Evolutionary conservation across 1,140 invertebrate genomes (phyloP).

Genomic region (Ptiloglossa arizonensis): DNA sequence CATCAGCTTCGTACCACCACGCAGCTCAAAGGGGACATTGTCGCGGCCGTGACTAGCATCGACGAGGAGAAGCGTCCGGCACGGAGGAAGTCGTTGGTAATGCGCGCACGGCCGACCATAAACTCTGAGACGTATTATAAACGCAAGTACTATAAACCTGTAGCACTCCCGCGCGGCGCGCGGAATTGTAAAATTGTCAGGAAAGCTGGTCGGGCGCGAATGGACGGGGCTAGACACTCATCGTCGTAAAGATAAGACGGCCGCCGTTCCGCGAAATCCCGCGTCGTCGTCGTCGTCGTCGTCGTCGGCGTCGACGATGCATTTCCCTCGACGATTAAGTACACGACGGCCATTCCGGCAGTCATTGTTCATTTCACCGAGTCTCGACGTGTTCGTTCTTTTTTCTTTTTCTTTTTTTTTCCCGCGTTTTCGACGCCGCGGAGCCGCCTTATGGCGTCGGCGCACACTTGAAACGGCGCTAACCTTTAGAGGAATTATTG

Average conservation of each 20-base stretch:
- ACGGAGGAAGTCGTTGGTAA: slow-evolving; percentile 38
- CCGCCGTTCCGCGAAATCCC: slow-evolving; percentile 39
- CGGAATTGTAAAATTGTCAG: slow-evolving; percentile 74
- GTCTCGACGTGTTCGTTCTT: not conserved
- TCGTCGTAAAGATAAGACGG: slow-evolving; percentile 65
- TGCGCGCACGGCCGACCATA: slow-evolving; percentile 58
- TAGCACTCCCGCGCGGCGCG: slow-evolving; percentile 62
- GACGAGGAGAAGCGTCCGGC: slow-evolving; percentile 23
- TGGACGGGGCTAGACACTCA: slow-evolving; percentile 60
- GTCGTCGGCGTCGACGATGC: not conserved
- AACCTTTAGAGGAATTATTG: too few species aligned
- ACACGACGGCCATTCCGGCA: slow-evolving; percentile 20
- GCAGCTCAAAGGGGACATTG: slow-evolving; percentile 32
- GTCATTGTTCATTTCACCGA: not conserved
- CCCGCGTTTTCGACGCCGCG: not conserved
- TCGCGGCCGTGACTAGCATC: slow-evolving; percentile 29
- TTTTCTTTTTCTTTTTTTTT: too few species aligned
- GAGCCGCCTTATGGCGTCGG: not conserved
- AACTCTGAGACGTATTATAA: slow-evolving; percentile 71
- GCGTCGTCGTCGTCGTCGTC: not conserved
- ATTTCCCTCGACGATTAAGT: slow-evolving; percentile 29
- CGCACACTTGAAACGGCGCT: not conserved
- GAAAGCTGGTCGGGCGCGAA: slow-evolving; percentile 42
- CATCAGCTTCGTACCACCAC: not conserved
- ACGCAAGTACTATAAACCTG: slow-evolving; percentile 73